These are phyloP conservation scores for Rhopalosiphum maidis DNA, from an alignment of 1,140 invertebrate species.

Conservation along the genomic window DNA sequence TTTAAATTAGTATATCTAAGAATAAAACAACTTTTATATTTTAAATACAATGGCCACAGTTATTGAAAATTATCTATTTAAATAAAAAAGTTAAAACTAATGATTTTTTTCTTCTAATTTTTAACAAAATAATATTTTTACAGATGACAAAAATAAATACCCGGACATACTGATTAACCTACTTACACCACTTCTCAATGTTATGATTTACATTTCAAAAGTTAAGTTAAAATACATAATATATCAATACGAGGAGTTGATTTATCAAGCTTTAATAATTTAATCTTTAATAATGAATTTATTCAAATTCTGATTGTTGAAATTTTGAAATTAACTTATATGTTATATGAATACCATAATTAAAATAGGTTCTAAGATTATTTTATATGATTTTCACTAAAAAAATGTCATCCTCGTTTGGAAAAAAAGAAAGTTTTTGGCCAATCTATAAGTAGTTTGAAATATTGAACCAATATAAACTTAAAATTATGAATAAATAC, in stretches of 20 bases:
- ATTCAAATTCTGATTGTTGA: not conserved
- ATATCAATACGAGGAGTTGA: not conserved
- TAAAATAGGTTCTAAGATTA: not conserved
- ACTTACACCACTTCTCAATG: not conserved
- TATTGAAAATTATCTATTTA: not conserved
- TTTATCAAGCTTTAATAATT: not conserved
- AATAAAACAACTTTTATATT: not conserved
- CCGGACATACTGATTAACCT: no score
- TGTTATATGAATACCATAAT: not conserved
- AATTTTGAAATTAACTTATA: not conserved
- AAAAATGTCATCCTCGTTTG: not conserved
- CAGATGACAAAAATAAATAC: not conserved
- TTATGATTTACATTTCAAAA: not conserved
- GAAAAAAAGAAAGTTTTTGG: not conserved
- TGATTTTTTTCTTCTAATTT: not conserved
- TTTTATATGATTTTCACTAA: not conserved
- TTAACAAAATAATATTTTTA: no score
- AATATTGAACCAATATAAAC: not conserved
- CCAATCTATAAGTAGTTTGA: not conserved
- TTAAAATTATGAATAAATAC: not conserved
- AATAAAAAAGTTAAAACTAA: not conserved
- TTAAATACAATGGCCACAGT: not conserved
- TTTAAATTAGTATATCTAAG: not conserved
- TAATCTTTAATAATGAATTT: not conserved
- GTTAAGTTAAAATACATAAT: not conserved